Evolutionary conservation across 2,888 invertebrate genomes (phyloP), one percentile per base, ranked within the genome.

Genomic region (Spatulosminthurus flaviceps): DNA sequence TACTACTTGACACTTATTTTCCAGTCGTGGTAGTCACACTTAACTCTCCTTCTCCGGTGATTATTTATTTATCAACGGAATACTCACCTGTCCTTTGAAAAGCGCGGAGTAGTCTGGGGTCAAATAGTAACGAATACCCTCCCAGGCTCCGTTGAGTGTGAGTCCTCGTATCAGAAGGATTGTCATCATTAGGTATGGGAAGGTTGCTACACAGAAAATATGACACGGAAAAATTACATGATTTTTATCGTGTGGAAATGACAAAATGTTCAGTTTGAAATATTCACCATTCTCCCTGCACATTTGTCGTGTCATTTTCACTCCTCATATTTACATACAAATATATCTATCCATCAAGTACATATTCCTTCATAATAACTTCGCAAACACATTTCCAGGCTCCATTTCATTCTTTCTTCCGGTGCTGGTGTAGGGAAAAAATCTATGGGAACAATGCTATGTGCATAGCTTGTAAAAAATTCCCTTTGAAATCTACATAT

Each of bases 91-190:
- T 0, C 92, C 91, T 19, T 91, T 89, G 2, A 89, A 85, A 28
- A 95, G 87, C 69, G 89, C 91, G 0, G 90, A 89, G 91, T 94
- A 93, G 67, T 92, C 89, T 0, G 95, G 95, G 5, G 89, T 90
- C 26, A 95, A 88, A 86, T 94, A 95, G 87, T 92, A 93, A 29
- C 90, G 81, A 34, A 94, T 90, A 0, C 95, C 95, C 1, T 93
- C 91, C 16, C 83, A 83, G 0, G 95, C 93, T 0, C 95, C 95
- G 88, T 87, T 87, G 42, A 90, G 86, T 4, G 89, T 89, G 7
- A 91, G 91, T 72, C 89, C 89, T 66, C 89, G 88, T 61, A 90
- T 86, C 66, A 89, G 86, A 72, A 89, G 86, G 73, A 87, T 87
- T 82, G 88, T 87, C 79, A 89, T 86, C 87, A 89, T 88, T 76